Evolutionary conservation across 2,888 invertebrate species (phyloP), one percentile per base, ranked within the genome.

Genomic region (Serripes groenlandicus): DNA sequence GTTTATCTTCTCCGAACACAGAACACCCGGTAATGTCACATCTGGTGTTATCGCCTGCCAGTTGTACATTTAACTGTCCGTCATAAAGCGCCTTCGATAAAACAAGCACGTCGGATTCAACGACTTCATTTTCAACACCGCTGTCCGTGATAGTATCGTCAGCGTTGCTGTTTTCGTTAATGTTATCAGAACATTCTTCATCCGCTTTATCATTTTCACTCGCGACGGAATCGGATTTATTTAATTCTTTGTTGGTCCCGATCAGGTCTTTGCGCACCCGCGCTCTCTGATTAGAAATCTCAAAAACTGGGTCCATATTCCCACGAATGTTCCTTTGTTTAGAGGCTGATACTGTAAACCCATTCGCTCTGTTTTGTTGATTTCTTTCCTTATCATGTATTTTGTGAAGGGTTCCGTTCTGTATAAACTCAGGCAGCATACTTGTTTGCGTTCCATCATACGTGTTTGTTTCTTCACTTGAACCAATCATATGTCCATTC

Each of bases 11-110:
- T 42, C n/a, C 42, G 9, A 42, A 42, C 66, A 66, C 66, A 42
- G 42, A 37, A 42, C 66, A 66, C 5, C 66, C 66, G 23, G 66
- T 66, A 15, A 66, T 42, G 28, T 66, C 66, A 66, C 66, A 66
- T 9, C 66, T 37, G 9, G 66, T 4, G 26, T 28, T 42, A 2
- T 66, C 66, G n/a, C 26, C 66, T 26, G 23, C 49, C 28, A 42
- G 66, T 66, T 35, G n/a, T 9, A 66, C 66, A 28, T 66, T 66
- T 28, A 66, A 11, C 21, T 66, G 66, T 66, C 66, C 66, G 28
- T 66, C 66, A 42, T 66, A 66, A 0, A 66, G 26, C 3, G 28
- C 66, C 23, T 42, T 37, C 34, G 42, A 42, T 56, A 56, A 23
- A n/a, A 11, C 23, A n/a, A 11, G 3, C 11, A 23, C 11, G 3